Base-by-base conservation (phyloP, 2,797 vertebrate species). In the Thaleichthys pacificus region DNA sequence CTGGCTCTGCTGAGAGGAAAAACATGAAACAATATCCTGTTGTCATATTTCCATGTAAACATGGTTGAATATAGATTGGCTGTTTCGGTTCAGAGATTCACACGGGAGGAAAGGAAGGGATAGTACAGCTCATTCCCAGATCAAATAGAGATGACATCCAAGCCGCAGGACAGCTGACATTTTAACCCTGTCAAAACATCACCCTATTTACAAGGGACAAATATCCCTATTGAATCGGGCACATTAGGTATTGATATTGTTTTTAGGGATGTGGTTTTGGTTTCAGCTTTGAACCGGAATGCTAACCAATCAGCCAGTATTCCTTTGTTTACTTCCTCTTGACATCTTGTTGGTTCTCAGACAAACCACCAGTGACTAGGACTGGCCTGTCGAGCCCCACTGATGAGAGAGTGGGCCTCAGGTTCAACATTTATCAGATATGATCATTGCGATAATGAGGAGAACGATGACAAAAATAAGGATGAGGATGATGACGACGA, bases 221-320 rank as follows among this genome's bases (percentile, higher is more conserved):
- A 74, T 60, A 63, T 57, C 42, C 60, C 74, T 78, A 75, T 78
- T 78, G 63, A 79, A 73, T 77, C 54, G 38, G 60, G 58, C 47
- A 12, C 76, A 71, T 74, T 80, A 66, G 74, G 62, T 72, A 71
- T 76, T 83, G 79, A 76, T 69, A 8, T 24, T 74, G 62, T 76
- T 72, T 72, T 79, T 79, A 68, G 65, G 26, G 17, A 62, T 64
- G 68, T 22, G 14, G 72, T 66, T 75, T 68, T 60, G 69, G 28
- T 30, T 24, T 24, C 54, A 30, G 71, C 47, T 38, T 68, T 24
- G 66, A 58, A 47, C 71, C 47, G 58, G 74, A 74, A 80, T 76
- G 66, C 70, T 30, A 80, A 77, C 63, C 73, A 76, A 64, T 68
- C 32, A 64, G 66, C 68, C 22, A 8, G n/a, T 62, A 12, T 72